These are phyloP conservation scores for Epizoanthus rinbou DNA, from an alignment of 92 coral and sea anemone species.

Conservation along the genomic window DNA sequence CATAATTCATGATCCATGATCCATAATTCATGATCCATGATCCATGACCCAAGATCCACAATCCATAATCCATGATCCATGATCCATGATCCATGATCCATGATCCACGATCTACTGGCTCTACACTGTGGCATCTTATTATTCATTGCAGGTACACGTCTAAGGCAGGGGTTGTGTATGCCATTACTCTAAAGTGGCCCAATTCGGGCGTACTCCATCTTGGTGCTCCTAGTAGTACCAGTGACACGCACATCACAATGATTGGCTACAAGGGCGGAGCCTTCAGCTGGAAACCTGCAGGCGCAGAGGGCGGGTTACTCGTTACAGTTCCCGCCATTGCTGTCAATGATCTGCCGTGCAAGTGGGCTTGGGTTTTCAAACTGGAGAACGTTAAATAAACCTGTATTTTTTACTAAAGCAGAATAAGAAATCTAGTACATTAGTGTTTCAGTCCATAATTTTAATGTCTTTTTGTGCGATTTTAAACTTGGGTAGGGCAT, in stretches of 20 bases:
- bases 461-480: too few species aligned
- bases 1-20: too few species aligned
- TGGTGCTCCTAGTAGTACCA: slow-evolving; percentile 44
- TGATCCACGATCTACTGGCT: neutral
- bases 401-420: too few species aligned
- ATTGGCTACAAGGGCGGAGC: slow-evolving; percentile 43
- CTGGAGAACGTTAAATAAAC: slow-evolving; percentile 50
- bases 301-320: slow-evolving; percentile 35
- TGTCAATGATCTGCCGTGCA: slow-evolving; percentile 51
- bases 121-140: neutral
- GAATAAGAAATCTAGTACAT: too few species aligned
- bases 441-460: too few species aligned
- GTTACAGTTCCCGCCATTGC: slow-evolving; percentile 35
- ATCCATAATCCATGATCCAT: too few species aligned
- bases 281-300: slow-evolving; percentile 46
- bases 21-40: too few species aligned
- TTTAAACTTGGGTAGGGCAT: too few species aligned
- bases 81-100: too few species aligned
- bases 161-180: slow-evolving; percentile 49
- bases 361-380: slow-evolving; percentile 61
- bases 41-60: too few species aligned
- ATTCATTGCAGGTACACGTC: slow-evolving; percentile 59
- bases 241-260: slow-evolving; percentile 34
- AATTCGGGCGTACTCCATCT: slow-evolving; percentile 40
- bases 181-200: slow-evolving; percentile 63